These are phyloP conservation scores for Drosophila paulistorum DNA, from an alignment of 1,140 invertebrate genomes.

Conservation along the genomic window DNA sequence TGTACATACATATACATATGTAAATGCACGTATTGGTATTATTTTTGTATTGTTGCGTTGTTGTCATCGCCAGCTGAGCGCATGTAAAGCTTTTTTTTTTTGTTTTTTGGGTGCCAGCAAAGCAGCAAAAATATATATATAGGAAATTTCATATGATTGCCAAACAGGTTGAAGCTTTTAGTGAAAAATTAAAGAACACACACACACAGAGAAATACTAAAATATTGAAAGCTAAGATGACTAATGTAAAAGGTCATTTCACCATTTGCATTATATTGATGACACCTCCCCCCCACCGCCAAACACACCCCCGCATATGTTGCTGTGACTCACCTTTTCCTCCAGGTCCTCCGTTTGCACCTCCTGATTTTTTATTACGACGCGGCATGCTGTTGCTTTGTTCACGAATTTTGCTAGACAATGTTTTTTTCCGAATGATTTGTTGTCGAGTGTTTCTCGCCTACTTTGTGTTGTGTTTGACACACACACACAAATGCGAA, in stretches of 20 bases:
- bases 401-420: slow-evolving; percentile 56
- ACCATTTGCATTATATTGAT: slow-evolving; percentile 9
- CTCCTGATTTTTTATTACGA: slow-evolving; percentile 72
- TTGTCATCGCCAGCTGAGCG: slow-evolving; percentile 59
- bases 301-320: background rate
- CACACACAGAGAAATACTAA: background rate
- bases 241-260: slow-evolving; percentile 52
- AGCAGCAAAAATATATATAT: slow-evolving; percentile 60
- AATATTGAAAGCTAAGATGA: slow-evolving; percentile 38
- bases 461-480: slow-evolving; percentile 24
- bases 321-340: slow-evolving; percentile 77
- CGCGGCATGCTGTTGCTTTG: slow-evolving; percentile 70
- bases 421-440: slow-evolving; percentile 29
- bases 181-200: slow-evolving; percentile 38
- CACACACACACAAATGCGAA: background rate
- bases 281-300: background rate
- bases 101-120: slow-evolving; percentile 57
- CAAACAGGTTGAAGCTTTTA: slow-evolving; percentile 75
- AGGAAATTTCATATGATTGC: slow-evolving; percentile 59
- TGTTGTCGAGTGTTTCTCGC: background rate
- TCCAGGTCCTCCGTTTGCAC: slow-evolving; percentile 16
- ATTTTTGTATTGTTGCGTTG: slow-evolving; percentile 38
- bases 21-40: slow-evolving; percentile 28
- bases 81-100: slow-evolving; percentile 62
- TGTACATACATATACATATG: background rate